These are phyloP conservation scores for Ctenicera cuprea DNA, from an alignment of 2,888 invertebrate genomes.

Conservation along the genomic window DNA sequence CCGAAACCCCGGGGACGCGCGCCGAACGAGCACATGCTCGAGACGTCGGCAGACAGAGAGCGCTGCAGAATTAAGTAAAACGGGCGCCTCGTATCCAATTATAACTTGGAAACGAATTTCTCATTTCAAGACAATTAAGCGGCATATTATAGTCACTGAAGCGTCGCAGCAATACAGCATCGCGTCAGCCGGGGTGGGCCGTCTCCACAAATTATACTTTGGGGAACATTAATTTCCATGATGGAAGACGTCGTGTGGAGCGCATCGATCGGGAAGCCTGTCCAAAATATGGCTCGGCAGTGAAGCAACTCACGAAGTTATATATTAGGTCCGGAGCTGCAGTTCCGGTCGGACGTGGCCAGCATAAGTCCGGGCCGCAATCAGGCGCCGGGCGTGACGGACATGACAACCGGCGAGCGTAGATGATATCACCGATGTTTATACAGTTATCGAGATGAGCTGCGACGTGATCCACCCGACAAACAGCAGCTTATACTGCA, in stretches of 20 bases:
- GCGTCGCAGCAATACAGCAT: constrained; percentile 71
- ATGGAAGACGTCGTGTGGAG: constrained; percentile 67
- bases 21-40: constrained; percentile 38
- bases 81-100: constrained; percentile 73
- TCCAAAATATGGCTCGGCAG: constrained; percentile 56
- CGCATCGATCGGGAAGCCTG: constrained; percentile 55
- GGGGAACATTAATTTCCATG: constrained; percentile 75
- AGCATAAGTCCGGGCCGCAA: constrained; percentile 69
- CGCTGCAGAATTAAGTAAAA: constrained; percentile 58
- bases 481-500: constrained; percentile 48
- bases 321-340: constrained; percentile 64
- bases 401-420: constrained; percentile 66
- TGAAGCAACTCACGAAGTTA: constrained; percentile 63
- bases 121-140: constrained; percentile 76
- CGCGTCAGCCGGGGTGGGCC: constrained; percentile 64
- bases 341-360: constrained; percentile 68
- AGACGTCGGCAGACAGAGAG: constrained; percentile 52
- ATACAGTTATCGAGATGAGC: constrained; percentile 57
- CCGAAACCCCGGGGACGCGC: constrained; percentile 20
- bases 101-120: constrained; percentile 76
- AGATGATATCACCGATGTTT: constrained; percentile 59
- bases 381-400: constrained; percentile 69
- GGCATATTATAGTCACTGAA: constrained; percentile 74
- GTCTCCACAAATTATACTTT: constrained; percentile 75
- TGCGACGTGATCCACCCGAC: constrained; percentile 52